A percentile compares a stretch with the other conserved stretches of the same genome.
Evolutionary conservation across 1,140 invertebrate genomes (phyloP).

Genomic region (Drosophila micromelanica): DNA sequence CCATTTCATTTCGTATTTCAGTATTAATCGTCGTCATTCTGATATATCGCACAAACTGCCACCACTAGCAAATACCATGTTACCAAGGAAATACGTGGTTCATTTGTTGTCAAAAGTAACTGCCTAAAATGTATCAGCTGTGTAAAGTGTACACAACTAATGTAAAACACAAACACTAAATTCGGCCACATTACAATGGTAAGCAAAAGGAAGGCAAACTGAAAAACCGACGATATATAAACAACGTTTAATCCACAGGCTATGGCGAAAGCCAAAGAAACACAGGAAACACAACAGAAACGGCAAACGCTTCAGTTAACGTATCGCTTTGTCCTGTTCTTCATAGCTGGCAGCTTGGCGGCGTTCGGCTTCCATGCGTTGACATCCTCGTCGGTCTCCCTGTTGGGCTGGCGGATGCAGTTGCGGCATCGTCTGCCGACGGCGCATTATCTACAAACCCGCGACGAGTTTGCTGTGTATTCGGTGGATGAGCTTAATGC

Average conservation of each 20-base stretch:
- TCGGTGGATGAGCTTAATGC: conserved; percentile 63
- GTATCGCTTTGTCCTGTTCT: conserved; percentile 52
- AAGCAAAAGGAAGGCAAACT: neutral
- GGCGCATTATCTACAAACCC: conserved; percentile 70
- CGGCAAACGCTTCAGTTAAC: conserved; percentile 2
- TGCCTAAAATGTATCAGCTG: conserved; percentile 40
- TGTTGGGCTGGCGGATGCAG: conserved; percentile 35
- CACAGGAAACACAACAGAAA: neutral
- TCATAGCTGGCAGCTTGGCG: conserved; percentile 61
- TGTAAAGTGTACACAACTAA: conserved; percentile 24
- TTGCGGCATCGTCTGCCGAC: conserved; percentile 61
- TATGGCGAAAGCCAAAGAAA: conserved; percentile 11
- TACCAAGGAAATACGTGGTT: conserved; percentile 48
- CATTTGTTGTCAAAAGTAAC: conserved; percentile 30
- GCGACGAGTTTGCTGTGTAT: conserved; percentile 78
- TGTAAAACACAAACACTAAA: conserved; percentile 46
- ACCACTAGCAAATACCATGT: conserved; percentile 15
- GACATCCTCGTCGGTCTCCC: conserved; percentile 5
- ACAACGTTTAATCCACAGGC: neutral
- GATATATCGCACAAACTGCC: conserved; percentile 4
- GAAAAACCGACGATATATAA: neutral
- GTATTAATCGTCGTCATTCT: neutral
- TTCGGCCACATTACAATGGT: conserved; percentile 18
- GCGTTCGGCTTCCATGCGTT: conserved; percentile 57
- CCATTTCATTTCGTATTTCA: neutral